Base-by-base conservation (phyloP, 1,140 invertebrate genomes). In the Arion vulgaris region DNA sequence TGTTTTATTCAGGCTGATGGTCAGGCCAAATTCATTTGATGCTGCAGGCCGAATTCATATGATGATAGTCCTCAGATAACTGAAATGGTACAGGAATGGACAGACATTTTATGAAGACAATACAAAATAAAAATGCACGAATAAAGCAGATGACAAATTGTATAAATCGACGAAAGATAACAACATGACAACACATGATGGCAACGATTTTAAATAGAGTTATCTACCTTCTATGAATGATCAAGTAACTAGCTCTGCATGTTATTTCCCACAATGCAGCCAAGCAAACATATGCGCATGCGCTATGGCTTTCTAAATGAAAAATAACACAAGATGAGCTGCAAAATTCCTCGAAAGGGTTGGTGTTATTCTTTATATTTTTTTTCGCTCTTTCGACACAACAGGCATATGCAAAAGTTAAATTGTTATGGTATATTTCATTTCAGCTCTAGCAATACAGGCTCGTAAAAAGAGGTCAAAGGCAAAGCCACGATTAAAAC, bases 401-500 rank as follows among this genome's bases (percentile, higher is more conserved):
- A 39, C 72, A 49, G 4, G 9, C 17, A 32, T 66, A 34, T 66
- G 17, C 62, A 34, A 34, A 17, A 15, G 5, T 7, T 28, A 32
- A 9, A 72, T 72, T 38, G 36, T 49, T 34, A 13, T 51, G 53
- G 57, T 73, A 78, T 41, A 84, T 83, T 81, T 71, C 36, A n/a
- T 87, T 89, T 82, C 88, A 93, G 92, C 92, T 32, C 86, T 92
- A 82, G 92, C 92, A 69, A 92, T 92, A 76, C 92, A 92, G 85
- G 89, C 91, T 5, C 89, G 92, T 79, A 93, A 93, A 84, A 93
- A 93, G 80, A 87, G 92, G 62, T 88, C 91, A 32, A 92, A 92
- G 83, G 88, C 85, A 11, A 91, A 91, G 84, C 76, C 86, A 45
- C 85, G 88, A 68, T 83, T 86, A 38, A 86, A 84, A 77, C 88